phyloP scores from a whole-genome alignment of 2,888 invertebrate genomes.

The Dendrolimus pini region DNA sequence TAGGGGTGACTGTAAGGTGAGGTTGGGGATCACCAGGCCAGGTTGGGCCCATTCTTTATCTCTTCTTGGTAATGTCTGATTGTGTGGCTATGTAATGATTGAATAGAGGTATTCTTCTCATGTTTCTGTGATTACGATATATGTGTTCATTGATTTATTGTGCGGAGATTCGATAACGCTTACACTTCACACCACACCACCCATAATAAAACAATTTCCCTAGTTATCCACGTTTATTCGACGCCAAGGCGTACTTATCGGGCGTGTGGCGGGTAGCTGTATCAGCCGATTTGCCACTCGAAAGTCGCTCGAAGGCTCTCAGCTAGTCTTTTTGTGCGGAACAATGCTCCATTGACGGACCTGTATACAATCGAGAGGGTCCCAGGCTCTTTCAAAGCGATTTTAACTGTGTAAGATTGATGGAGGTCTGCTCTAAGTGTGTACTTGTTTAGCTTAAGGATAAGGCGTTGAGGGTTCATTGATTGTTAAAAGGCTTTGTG shows the following conservation, averaged over 20 bases:
- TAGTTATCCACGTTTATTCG: background rate
- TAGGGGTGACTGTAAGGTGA: no score
- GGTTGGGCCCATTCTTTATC: no score
- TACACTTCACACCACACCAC: no score
- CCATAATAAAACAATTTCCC: background rate
- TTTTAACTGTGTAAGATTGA: background rate
- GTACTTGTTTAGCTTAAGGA: background rate
- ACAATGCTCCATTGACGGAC: background rate
- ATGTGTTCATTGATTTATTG: no score
- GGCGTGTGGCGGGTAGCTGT: slow-evolving; percentile 9
- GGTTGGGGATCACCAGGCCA: no score
- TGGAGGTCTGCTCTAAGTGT: background rate
- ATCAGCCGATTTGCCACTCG: slow-evolving; percentile 31
- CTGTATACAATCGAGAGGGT: background rate
- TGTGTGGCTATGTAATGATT: no score
- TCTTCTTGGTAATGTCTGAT: no score
- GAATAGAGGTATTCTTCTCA: no score
- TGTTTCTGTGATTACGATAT: no score
- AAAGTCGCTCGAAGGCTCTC: slow-evolving; percentile 24
- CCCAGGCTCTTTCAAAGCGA: background rate
- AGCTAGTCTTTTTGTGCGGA: slow-evolving; percentile 23
- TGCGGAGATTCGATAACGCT: no score
- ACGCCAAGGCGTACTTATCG: slow-evolving; percentile 14
- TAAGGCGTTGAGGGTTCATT: background rate
- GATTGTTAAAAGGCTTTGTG: no score